These are phyloP conservation scores for Sminthurides bifidus DNA, from an alignment of 1,140 invertebrate genomes.

Conservation along the genomic window DNA sequence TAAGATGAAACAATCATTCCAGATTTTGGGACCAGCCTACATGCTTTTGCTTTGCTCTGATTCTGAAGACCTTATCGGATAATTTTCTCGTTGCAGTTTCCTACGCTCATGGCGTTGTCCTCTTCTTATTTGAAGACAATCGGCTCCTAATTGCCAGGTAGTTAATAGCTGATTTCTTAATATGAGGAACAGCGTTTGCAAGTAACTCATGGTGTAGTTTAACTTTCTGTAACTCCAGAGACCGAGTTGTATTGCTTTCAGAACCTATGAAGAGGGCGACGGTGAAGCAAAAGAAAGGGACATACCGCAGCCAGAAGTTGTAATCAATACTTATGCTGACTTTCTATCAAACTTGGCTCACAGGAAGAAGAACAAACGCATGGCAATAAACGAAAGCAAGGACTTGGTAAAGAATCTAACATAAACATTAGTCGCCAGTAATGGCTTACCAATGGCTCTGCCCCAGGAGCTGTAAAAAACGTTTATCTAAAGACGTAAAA, in stretches of 20 bases:
- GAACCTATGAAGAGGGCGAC: neutral
- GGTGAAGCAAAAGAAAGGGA: constrained; percentile 5
- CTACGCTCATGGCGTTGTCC: constrained; percentile 15
- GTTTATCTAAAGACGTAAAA: neutral
- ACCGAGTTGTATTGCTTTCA: too few species aligned
- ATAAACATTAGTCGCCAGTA: neutral
- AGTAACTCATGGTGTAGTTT: neutral
- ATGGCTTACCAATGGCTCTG: neutral
- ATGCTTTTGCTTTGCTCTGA: neutral
- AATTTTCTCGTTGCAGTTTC: constrained; percentile 11
- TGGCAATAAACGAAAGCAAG: constrained; percentile 13
- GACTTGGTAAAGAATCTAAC: constrained; percentile 9
- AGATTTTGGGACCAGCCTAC: neutral
- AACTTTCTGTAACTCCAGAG: neutral
- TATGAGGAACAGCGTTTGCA: neutral
- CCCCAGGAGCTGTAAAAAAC: neutral
- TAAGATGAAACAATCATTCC: neutral
- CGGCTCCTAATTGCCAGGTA: constrained; percentile 20
- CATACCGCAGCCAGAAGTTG: constrained; percentile 17
- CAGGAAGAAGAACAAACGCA: constrained; percentile 10
- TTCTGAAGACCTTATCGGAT: neutral
- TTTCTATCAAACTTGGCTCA: constrained; percentile 15
- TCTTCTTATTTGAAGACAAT: constrained; percentile 24
- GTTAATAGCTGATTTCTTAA: neutral
- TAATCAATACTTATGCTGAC: constrained; percentile 14